phyloP scores from a whole-genome alignment of 1,140 invertebrate genomes.

The Rhyacophila brunnea region DNA sequence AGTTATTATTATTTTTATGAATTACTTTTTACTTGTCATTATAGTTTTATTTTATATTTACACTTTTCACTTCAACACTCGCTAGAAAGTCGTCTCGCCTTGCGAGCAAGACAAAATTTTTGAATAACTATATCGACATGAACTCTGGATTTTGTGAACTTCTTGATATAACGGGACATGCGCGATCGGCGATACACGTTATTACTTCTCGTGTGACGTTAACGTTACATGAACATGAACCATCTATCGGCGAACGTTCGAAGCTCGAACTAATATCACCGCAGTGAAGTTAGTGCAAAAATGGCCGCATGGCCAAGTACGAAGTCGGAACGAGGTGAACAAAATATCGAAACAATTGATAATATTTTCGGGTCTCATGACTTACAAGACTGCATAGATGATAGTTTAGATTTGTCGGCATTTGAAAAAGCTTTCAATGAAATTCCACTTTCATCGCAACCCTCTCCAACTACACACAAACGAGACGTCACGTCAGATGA shows the following conservation, averaged over 20 bases:
- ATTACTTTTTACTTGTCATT: conserved; percentile 1
- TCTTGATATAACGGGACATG: conserved; percentile 29
- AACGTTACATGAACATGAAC: background rate
- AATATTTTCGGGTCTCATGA: conserved; percentile 54
- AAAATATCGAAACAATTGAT: conserved; percentile 39
- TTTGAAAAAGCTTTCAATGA: conserved; percentile 56
- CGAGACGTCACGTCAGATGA: conserved; percentile 43
- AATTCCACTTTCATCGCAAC: conserved; percentile 43
- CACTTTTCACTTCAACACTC: background rate
- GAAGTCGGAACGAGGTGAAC: conserved; percentile 2
- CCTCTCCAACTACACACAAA: conserved; percentile 43
- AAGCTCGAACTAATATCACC: background rate
- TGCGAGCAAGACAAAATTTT: conserved; percentile 13
- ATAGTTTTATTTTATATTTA: background rate
- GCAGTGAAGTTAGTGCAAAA: conserved; percentile 20
- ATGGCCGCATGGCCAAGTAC: conserved; percentile 20
- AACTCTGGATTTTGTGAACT: conserved; percentile 16
- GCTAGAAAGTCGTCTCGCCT: conserved; percentile 5
- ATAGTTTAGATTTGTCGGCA: conserved; percentile 55
- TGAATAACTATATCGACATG: conserved; percentile 16
- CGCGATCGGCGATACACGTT: conserved; percentile 19
- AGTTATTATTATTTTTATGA: conserved; percentile 9
- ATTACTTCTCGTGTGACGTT: background rate
- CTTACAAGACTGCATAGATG: conserved; percentile 58
- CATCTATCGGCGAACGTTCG: conserved; percentile 1